Evolutionary conservation across 2,113 vertebrate species (phyloP).

Genomic region (Clupea harengus): DNA sequence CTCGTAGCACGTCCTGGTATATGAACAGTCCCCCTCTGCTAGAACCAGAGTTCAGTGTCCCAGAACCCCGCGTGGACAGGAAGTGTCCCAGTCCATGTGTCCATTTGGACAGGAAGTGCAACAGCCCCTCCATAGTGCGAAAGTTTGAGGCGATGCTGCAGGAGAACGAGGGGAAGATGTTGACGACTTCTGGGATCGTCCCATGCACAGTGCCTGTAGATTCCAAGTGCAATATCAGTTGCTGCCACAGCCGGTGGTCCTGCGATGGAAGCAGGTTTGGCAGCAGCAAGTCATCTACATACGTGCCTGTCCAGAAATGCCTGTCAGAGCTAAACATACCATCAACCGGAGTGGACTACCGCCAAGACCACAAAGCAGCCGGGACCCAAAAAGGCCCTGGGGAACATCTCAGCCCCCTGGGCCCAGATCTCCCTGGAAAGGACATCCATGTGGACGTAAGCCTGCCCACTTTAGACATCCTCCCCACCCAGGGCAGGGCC

Average conservation of each 20-base stretch:
- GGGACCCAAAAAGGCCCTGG: constrained; percentile 41
- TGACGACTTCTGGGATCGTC: constrained; percentile 57
- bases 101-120: constrained; percentile 58
- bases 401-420: constrained; percentile 34
- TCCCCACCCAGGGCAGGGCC: constrained; percentile 46
- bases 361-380: constrained; percentile 40
- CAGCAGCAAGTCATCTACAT: constrained; percentile 62
- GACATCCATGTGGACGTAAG: constrained; percentile 43
- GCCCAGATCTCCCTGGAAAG: constrained; percentile 49
- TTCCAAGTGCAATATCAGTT: constrained; percentile 64
- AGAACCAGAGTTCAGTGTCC: constrained; percentile 66
- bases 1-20: constrained; percentile 85
- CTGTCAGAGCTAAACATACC: constrained; percentile 75
- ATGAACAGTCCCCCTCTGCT: constrained; percentile 64
- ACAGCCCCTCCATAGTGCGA: constrained; percentile 65
- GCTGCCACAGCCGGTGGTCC: constrained; percentile 79
- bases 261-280: constrained; percentile 70
- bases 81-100: constrained; percentile 60
- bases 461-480: constrained; percentile 49
- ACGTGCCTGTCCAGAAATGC: constrained; percentile 75
- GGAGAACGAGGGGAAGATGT: constrained; percentile 72
- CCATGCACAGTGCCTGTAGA: constrained; percentile 59
- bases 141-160: constrained; percentile 68
- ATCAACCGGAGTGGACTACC: constrained; percentile 58
- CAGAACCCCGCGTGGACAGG: constrained; percentile 62